These are phyloP conservation scores for Glaucopsyche alexis DNA, from an alignment of 2,888 invertebrate species.

Conservation along the genomic window DNA sequence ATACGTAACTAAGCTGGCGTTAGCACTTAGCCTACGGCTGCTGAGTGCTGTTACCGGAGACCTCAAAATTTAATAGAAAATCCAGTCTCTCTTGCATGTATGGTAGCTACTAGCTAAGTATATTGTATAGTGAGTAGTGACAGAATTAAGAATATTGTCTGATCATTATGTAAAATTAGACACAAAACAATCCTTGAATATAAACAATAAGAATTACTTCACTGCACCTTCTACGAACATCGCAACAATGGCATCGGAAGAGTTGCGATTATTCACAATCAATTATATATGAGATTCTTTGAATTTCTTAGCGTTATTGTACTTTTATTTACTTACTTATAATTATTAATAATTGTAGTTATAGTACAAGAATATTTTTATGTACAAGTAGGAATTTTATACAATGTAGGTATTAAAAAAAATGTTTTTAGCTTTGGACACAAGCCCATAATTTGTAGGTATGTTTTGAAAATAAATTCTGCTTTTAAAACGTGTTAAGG, in stretches of 20 bases:
- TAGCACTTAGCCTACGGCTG: too few species aligned
- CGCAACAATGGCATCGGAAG: neutral
- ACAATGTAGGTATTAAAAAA: too few species aligned
- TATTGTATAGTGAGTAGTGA: too few species aligned
- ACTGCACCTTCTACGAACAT: neutral
- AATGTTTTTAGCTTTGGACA: neutral
- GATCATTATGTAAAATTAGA: neutral
- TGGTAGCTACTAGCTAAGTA: neutral
- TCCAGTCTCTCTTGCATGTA: too few species aligned
- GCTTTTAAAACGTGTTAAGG: neutral
- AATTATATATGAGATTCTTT: constrained; percentile 9
- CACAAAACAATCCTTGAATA: constrained; percentile 11
- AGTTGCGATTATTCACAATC: constrained; percentile 6
- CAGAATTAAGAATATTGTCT: too few species aligned
- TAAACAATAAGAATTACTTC: constrained; percentile 17
- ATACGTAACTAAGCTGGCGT: too few species aligned
- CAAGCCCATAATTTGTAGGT: neutral
- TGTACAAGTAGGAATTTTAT: too few species aligned
- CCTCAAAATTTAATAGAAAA: too few species aligned
- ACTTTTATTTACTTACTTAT: neutral
- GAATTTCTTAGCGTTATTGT: neutral
- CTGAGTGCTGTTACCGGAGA: too few species aligned
- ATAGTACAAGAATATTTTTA: too few species aligned
- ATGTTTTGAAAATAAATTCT: neutral
- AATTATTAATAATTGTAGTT: neutral